These are phyloP conservation scores for Holcopasites calliopsidis DNA, from an alignment of 1,140 invertebrate genomes.

Conservation along the genomic window DNA sequence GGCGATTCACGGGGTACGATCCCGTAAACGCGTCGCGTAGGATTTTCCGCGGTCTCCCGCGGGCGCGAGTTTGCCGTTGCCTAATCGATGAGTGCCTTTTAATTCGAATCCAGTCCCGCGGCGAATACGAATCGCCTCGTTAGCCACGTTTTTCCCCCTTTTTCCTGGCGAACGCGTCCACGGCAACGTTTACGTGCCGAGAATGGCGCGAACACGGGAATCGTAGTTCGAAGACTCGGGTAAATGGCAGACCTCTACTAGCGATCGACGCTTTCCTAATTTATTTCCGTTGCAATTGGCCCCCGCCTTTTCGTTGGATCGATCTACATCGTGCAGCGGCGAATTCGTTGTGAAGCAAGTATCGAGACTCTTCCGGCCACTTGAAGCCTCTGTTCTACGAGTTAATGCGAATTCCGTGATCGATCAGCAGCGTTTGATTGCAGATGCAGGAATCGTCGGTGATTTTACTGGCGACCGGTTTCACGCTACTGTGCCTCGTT, in stretches of 20 bases:
- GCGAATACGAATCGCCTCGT: conserved; percentile 25
- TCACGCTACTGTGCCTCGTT: conserved; percentile 35
- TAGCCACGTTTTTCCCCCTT: conserved; percentile 5
- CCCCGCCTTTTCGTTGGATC: background rate
- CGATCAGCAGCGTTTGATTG: conserved; percentile 17
- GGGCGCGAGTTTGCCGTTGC: background rate
- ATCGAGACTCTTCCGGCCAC: background rate
- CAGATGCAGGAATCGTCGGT: conserved; percentile 49
- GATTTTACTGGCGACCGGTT: background rate
- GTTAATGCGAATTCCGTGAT: background rate
- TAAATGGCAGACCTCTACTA: background rate
- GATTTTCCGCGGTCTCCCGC: conserved; percentile 13
- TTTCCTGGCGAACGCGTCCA: conserved; percentile 4
- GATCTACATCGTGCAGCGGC: background rate
- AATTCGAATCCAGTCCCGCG: background rate
- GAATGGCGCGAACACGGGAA: background rate
- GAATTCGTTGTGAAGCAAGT: background rate
- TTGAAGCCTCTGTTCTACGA: background rate
- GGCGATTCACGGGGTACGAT: background rate
- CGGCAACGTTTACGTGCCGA: conserved; percentile 3
- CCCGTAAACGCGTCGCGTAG: too few relatives aligned
- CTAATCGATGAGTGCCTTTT: conserved; percentile 12
- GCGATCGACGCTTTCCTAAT: background rate
- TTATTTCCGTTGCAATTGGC: background rate
- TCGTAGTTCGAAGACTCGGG: background rate